These are phyloP conservation scores for Drosophila auraria DNA, from an alignment of 1,140 invertebrate species.

Conservation along the genomic window DNA sequence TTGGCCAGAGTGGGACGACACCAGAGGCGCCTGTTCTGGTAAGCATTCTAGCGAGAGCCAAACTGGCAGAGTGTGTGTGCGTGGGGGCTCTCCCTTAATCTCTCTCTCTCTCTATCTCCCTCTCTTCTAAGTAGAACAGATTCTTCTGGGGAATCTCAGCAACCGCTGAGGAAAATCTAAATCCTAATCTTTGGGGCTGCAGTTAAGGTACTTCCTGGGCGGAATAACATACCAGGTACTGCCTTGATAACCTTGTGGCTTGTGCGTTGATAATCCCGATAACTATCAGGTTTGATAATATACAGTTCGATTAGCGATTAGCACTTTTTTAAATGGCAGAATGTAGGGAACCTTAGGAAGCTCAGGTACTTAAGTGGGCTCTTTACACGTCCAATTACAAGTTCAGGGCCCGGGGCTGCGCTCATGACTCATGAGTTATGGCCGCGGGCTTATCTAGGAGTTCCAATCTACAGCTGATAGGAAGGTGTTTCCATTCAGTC, in stretches of 20 bases:
- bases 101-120: neutral
- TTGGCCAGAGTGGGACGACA: slow-evolving; percentile 22
- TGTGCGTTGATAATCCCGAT: slow-evolving; percentile 6
- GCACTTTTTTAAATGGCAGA: neutral
- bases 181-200: slow-evolving; percentile 3
- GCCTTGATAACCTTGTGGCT: slow-evolving; percentile 6
- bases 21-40: slow-evolving; percentile 31
- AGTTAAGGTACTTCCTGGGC: slow-evolving; percentile 5
- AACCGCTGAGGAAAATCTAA: slow-evolving; percentile 10
- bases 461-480: slow-evolving; percentile 37
- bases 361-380: neutral
- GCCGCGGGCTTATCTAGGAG: slow-evolving; percentile 18
- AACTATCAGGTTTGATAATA: slow-evolving; percentile 11
- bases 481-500: slow-evolving; percentile 5
- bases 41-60: slow-evolving; percentile 29
- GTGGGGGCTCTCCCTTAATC: slow-evolving; percentile 6
- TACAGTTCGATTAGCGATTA: neutral
- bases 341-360: neutral
- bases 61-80: neutral
- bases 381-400: slow-evolving; percentile 9
- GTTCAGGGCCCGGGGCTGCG: slow-evolving; percentile 14
- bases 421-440: slow-evolving; percentile 28
- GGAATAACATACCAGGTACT: slow-evolving; percentile 1
- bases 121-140: slow-evolving; percentile 7
- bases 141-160: slow-evolving; percentile 19